Base-by-base conservation (phyloP, 2,888 invertebrate species). In the Cryptophagus acutangulus region DNA sequence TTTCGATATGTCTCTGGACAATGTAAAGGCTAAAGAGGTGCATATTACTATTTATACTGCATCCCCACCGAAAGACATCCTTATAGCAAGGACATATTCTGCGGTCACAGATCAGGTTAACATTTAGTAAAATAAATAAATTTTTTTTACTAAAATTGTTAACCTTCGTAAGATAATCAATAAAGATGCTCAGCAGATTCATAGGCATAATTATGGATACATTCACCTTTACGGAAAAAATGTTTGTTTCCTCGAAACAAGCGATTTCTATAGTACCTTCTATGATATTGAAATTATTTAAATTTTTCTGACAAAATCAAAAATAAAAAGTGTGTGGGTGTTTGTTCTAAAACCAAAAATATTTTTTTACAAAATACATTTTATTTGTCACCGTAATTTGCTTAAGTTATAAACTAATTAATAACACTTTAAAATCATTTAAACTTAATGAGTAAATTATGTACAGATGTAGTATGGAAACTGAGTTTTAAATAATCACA, bases 61-160 rank as follows among this genome's bases (percentile, higher is more conserved):
- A 45, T 51, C 59, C 58, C 63, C 60, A 56, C 60, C 44, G 42
- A 38, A 50, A 57, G 56, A 63, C 62, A 66, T 66, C 66, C 65
- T 64, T 57, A 52, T 59, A 53, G 54, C 64, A 65, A 66, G 66
- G 66, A 62, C 65, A 55, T 48, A 55, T 50, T 47, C 41, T 50
- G 48, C 50, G 50, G 48, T 49, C 54, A 42, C 38, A 55, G 45
- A 40, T 36, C 40, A 57, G 51, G 55, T 61, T 60, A 59, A 55
- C 58, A 58, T 58, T 59, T 59, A 58, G 48, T 47, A 42, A 46
- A 49, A 47, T 48, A 49, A 52, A 57, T 52, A 58, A 53, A 57
- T 33, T 48, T 46, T 49, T 39, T 38, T 41, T 49, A 55, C 56
- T 55, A 54, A 57, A 58, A 55, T 51, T 52, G 47, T 48, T 51